Evolutionary conservation across 1,140 invertebrate genomes (phyloP), one percentile per base, ranked within the genome.

Genomic region (Macrocentrus cingulum): DNA sequence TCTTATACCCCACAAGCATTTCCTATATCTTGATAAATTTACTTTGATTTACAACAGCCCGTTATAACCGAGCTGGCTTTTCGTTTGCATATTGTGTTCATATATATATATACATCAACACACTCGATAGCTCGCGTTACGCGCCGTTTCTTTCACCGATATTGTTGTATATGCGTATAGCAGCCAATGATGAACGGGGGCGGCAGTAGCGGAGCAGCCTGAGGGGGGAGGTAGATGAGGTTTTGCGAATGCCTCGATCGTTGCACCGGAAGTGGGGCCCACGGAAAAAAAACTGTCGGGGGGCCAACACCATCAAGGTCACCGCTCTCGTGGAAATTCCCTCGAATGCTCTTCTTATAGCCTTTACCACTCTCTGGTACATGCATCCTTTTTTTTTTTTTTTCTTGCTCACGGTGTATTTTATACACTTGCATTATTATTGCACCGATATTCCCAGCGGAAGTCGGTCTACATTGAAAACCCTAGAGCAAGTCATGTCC

Each of bases 71-170:
- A 5, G 20, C 29, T 51, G 29, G 32, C 11, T 16, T 52, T n/a
- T 49, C n/a, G 4, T 52, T 52, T 52, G 4, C 1, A 52, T 52
- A 37, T 37, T 13, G 25, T 29, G 25, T 29, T 4, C 9, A 9
- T 29, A 9, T 9, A 9, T 29, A 9, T 29, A 9, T 29, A 37
- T 52, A 23, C 39, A 36, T 50, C 48, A 32, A 59, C 58, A 62
- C 61, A 56, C 45, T 66, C 64, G 64, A 41, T 68, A 59, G 48
- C 60, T 66, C 62, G 9, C 25, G 70, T 72, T 68, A 57, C 59
- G 54, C 59, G 41, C 61, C 51, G 49, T 58, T 70, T 69, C 62
- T 61, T 61, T 45, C 41, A 29, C 25, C 25, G 25, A 29, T 29
- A 29, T 29, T 29, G 25, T 29, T n/a, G n/a, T n/a, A n/a, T n/a